Conservation (phyloP, 2,888 invertebrate species). For the Calameuta filiformis region DNA sequence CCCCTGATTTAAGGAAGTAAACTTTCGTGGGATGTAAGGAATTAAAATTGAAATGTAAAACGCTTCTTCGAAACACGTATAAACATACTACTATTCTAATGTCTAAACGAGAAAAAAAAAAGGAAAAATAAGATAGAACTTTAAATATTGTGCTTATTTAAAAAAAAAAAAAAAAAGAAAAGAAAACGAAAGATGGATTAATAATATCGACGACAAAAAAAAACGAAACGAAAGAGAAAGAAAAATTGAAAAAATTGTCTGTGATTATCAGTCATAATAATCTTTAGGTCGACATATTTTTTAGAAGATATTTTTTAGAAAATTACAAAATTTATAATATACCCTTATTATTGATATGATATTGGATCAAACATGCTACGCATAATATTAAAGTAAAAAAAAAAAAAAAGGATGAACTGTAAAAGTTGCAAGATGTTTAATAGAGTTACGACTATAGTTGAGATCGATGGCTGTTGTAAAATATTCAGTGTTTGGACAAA, state of each 20-base stretch:
- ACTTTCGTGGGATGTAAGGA: constrained; percentile 5
- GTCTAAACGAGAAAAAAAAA: constrained; percentile 39
- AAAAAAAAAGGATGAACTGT: constrained; percentile 37
- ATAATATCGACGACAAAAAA: constrained; percentile 22
- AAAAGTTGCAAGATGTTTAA: constrained; percentile 55
- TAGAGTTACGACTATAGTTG: constrained; percentile 56
- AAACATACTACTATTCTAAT: constrained; percentile 46
- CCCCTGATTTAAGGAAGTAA: background rate
- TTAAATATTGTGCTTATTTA: constrained; percentile 44
- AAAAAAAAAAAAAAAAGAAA: constrained; percentile 11
- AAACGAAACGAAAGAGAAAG: constrained; percentile 15
- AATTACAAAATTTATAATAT: constrained; percentile 64
- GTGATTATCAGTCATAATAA: constrained; percentile 66
- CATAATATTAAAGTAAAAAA: constrained; percentile 30
- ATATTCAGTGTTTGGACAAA: constrained; percentile 63
- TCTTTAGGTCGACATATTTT: constrained; percentile 65
- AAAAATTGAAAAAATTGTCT: constrained; percentile 59
- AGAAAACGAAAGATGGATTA: constrained; percentile 7
- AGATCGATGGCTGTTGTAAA: constrained; percentile 63
- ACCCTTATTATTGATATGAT: constrained; percentile 62
- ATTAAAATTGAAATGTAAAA: constrained; percentile 41
- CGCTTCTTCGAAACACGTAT: constrained; percentile 32
- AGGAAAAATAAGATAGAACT: constrained; percentile 33
- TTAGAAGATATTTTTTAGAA: constrained; percentile 65
- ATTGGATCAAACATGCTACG: constrained; percentile 56